These are phyloP conservation scores for Agrochola circellaris DNA, from an alignment of 2,888 invertebrate species.

Conservation along the genomic window DNA sequence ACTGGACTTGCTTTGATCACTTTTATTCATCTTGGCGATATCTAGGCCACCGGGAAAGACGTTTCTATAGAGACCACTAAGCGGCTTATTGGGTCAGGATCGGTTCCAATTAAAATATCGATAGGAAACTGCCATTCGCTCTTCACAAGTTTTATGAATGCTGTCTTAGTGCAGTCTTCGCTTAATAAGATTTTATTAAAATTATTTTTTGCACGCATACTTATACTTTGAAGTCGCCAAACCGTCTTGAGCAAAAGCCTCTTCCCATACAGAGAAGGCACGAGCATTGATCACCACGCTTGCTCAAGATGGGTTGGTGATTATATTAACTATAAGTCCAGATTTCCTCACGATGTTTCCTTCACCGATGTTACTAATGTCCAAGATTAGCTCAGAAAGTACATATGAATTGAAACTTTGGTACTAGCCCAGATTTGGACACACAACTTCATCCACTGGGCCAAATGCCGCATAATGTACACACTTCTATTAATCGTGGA, in stretches of 20 bases:
- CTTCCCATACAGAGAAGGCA: too few relatives aligned
- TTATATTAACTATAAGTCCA: neutral
- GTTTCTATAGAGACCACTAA: slow-evolving; percentile 3
- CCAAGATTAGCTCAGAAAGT: neutral
- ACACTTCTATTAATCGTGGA: neutral
- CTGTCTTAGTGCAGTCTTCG: neutral
- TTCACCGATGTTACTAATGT: neutral
- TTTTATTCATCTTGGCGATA: slow-evolving; percentile 16
- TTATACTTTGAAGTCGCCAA: neutral
- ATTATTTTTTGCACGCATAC: neutral
- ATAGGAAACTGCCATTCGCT: slow-evolving; percentile 18
- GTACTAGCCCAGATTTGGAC: neutral
- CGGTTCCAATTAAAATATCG: slow-evolving; percentile 39
- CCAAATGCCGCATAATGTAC: too few relatives aligned
- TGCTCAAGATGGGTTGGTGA: too few relatives aligned
- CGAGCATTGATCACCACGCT: too few relatives aligned
- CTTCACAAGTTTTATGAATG: slow-evolving; percentile 22
- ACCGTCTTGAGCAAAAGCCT: neutral
- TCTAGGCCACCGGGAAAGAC: slow-evolving; percentile 29
- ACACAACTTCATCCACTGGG: too few relatives aligned
- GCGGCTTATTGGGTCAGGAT: slow-evolving; percentile 37
- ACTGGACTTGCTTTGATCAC: neutral
- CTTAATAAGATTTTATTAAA: neutral
- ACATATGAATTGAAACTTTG: neutral
- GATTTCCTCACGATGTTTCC: neutral